These are phyloP conservation scores for Zoanthus gigantus DNA, from an alignment of 92 coral and sea anemone genomes.

Conservation along the genomic window DNA sequence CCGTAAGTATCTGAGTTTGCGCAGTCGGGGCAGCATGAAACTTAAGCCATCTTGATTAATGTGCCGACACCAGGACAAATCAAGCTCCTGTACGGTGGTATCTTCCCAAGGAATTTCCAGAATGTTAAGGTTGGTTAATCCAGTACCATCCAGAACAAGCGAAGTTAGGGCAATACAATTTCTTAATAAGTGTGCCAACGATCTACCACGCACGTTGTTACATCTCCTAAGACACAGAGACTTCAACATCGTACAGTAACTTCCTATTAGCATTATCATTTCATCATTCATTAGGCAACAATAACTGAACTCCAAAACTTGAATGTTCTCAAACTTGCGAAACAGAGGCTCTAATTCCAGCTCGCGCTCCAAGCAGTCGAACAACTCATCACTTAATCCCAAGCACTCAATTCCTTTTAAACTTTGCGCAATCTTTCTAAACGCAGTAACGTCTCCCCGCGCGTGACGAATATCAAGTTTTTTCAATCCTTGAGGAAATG, in stretches of 20 bases:
- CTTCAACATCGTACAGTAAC: conserved; percentile 55
- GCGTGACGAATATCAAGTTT: conserved; percentile 87
- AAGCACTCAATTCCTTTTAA: conserved; percentile 68
- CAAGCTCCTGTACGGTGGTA: conserved; percentile 75
- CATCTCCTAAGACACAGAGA: conserved; percentile 86
- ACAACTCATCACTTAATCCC: conserved; percentile 76
- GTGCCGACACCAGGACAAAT: conserved; percentile 92
- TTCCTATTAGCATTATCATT: conserved; percentile 65
- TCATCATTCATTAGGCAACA: conserved; percentile 77
- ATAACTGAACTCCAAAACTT: conserved; percentile 87
- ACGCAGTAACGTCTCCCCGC: conserved; percentile 82
- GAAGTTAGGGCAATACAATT: conserved; percentile 74
- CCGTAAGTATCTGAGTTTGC: conserved; percentile 73
- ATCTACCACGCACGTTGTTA: conserved; percentile 69
- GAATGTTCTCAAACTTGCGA: conserved; percentile 56
- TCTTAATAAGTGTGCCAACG: conserved; percentile 68
- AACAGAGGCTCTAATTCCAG: conserved; percentile 54
- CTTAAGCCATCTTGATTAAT: conserved; percentile 75
- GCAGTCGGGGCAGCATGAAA: conserved; percentile 69
- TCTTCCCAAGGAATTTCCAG: conserved; percentile 72
- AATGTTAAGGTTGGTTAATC: conserved; percentile 67
- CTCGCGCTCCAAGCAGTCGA: conserved; percentile 60
- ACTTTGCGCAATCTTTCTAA: conserved; percentile 63
- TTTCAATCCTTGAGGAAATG: conserved; percentile 76
- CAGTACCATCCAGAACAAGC: conserved; percentile 87